Base-by-base conservation (phyloP, 2,113 vertebrate genomes). In the Antigone vipio region DNA sequence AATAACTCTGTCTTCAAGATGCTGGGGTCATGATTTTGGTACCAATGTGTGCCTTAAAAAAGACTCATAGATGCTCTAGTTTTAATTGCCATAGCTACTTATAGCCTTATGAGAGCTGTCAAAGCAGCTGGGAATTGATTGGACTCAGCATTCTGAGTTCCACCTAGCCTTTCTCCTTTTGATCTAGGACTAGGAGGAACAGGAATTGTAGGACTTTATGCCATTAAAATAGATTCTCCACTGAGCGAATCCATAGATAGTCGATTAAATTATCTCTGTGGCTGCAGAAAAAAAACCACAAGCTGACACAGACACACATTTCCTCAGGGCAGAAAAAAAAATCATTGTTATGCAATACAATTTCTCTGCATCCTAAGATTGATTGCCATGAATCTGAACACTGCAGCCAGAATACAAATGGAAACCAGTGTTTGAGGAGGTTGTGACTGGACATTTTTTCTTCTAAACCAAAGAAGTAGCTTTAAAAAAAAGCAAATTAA, bases 11-110 rank as follows among this genome's bases (percentile, higher is more conserved):
- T 66, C 67, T 91, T 92, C 35, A n/a, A 27, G 35, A 34, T 68
- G 35, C 72, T 68, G 44, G 40, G 73, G 73, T 94, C 88, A 92
- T 76, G 76, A 89, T 93, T 92, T 95, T 6, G 7, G 53, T 84
- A 83, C 76, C 73, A 67, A 18, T 45, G 60, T 75, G 83, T 59
- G 68, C 34, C 73, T 67, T 76, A 23, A 94, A 92, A 89, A 74
- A 93, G 89, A 81, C 66, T 59, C 60, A 58, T 38, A 87, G 80
- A 63, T 95, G 69, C 64, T 93, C 68, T 81, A 27, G 58, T 85
- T 96, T 94, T 89, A 95, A 91, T 91, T 91, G 86, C 66, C 76
- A 89, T 93, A 92, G 86, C 83, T 95, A 91, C 94, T 93, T 92
- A 85, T 1, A 89, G 93, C 53, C 80, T 78, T 86, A 71, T 47